Conservation (phyloP, 2,888 invertebrate genomes). For the Lutraria lutraria region DNA sequence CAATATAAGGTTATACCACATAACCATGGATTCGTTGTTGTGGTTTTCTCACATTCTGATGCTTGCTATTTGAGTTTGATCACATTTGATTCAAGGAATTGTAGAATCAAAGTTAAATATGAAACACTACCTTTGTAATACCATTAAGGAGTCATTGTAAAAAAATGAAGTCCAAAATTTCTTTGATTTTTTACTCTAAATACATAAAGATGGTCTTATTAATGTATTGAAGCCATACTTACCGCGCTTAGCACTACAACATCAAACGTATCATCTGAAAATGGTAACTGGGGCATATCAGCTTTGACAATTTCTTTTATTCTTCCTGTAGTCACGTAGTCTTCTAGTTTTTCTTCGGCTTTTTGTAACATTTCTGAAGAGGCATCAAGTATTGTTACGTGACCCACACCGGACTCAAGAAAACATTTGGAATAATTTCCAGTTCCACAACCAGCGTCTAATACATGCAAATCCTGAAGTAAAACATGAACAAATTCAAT, state of each 20-base stretch:
- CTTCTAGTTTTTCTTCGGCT: conserved; percentile 51
- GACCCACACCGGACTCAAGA: conserved; percentile 45
- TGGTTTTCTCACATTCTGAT: too few relatives aligned
- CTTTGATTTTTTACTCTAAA: too few relatives aligned
- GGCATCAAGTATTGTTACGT: conserved; percentile 53
- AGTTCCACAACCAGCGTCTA: conserved; percentile 65
- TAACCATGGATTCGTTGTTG: too few relatives aligned
- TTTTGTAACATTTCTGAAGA: conserved; percentile 59
- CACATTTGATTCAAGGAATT: too few relatives aligned
- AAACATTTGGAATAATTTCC: conserved; percentile 45
- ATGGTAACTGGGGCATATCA: conserved; percentile 40
- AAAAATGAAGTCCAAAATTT: too few relatives aligned
- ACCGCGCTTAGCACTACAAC: conserved; percentile 63
- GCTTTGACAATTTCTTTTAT: conserved; percentile 34
- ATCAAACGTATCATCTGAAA: conserved; percentile 42
- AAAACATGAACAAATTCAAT: neutral
- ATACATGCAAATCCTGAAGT: conserved; percentile 53
- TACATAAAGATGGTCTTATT: too few relatives aligned
- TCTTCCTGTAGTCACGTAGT: conserved; percentile 16
- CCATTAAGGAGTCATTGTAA: too few relatives aligned
- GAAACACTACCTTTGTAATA: too few relatives aligned
- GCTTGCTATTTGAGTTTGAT: too few relatives aligned
- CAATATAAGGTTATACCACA: too few relatives aligned
- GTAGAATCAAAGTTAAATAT: too few relatives aligned
- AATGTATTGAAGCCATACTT: neutral